Conservation (phyloP, 2,797 vertebrate species). For the Gambusia yucatana region DNA sequence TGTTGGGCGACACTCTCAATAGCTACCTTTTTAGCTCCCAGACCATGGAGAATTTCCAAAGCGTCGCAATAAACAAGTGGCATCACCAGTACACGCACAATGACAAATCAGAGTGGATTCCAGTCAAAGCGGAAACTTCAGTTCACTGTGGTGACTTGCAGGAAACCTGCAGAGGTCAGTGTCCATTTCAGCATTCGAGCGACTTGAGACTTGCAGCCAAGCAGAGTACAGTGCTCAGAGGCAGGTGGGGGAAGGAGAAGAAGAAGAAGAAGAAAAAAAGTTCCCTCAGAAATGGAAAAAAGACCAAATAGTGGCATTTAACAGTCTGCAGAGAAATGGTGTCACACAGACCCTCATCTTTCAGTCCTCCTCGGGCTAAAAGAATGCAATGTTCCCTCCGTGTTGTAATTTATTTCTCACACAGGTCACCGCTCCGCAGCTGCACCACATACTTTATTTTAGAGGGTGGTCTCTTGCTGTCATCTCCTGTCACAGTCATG, state of each 20-base stretch:
- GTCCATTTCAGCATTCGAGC: slow-evolving; percentile 19
- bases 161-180: slow-evolving; percentile 33
- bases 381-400: slow-evolving; percentile 63
- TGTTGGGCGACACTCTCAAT: neutral
- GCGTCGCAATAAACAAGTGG: neutral
- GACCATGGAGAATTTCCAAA: neutral
- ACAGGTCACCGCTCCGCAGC: slow-evolving; percentile 59
- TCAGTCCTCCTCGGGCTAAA: slow-evolving; percentile 55
- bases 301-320: slow-evolving; percentile 78
- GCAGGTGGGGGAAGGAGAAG: slow-evolving; percentile 16
- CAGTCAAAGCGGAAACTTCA: slow-evolving; percentile 7
- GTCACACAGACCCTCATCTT: slow-evolving; percentile 57
- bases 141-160: slow-evolving; percentile 3
- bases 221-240: slow-evolving; percentile 33
- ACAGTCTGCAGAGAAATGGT: slow-evolving; percentile 61
- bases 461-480: slow-evolving; percentile 35
- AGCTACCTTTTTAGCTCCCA: neutral
- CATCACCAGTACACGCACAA: neutral
- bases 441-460: slow-evolving; percentile 49
- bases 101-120: neutral
- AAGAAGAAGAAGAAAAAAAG: slow-evolving; percentile 11
- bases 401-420: slow-evolving; percentile 69
- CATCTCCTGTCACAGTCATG: slow-evolving; percentile 48
- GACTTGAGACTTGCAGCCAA: slow-evolving; percentile 24
- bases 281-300: slow-evolving; percentile 67